Evolutionary conservation across 2,113 vertebrate species (phyloP).

Genomic region (Drymodes brunneopygia): DNA sequence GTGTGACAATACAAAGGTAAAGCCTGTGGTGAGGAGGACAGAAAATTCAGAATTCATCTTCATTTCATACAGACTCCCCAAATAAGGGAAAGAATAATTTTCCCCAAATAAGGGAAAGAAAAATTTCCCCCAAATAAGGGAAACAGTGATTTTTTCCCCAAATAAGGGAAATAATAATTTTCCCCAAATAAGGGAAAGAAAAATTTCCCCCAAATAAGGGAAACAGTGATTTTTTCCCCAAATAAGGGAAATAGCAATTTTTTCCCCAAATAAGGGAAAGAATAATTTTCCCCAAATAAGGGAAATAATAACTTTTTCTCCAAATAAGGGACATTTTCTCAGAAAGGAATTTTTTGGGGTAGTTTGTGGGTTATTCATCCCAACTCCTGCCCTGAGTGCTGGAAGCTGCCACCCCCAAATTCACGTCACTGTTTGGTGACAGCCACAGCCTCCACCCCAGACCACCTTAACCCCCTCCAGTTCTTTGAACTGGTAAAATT

Average conservation of each 20-base stretch:
- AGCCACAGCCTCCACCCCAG: not conserved
- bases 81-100: not conserved
- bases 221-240: too few relatives aligned
- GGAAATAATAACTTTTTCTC: not conserved
- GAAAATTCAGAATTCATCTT: not conserved
- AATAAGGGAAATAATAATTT: not conserved
- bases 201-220: too few relatives aligned
- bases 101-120: not conserved
- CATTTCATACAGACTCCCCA: not conserved
- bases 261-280: not conserved
- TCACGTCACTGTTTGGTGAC: not conserved
- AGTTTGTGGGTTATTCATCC: not conserved
- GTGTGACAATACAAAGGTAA: not conserved
- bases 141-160: not conserved
- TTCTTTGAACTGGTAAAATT: not conserved
- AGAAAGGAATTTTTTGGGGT: not conserved
- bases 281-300: not conserved
- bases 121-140: not conserved
- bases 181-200: too few relatives aligned
- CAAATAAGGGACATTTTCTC: not conserved
- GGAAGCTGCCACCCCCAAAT: not conserved
- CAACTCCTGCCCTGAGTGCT: not conserved
- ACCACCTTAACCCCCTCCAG: not conserved
- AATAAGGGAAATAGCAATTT: too few relatives aligned
- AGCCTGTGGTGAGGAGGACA: fast-evolving